Base-by-base conservation (phyloP, 2,113 vertebrate species). In the Silurus meridionalis region DNA sequence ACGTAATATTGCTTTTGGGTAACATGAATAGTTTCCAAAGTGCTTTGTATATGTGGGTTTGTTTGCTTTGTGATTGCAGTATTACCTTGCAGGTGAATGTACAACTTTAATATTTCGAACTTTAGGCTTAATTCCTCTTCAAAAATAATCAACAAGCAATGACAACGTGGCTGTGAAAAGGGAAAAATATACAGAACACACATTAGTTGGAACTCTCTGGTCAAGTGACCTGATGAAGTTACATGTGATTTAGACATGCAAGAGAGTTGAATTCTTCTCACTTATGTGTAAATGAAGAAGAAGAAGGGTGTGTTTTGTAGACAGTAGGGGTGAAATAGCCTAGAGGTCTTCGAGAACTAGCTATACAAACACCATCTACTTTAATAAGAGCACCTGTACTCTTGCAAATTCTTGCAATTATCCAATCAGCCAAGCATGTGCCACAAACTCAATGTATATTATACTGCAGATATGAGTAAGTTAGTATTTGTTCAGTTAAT, bases 271-370 rank as follows among this genome's bases (percentile, higher is more conserved):
- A 85, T 74, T 23, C 57, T 84, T 82, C 82, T 91, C 82, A 82
- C 84, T 85, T 46, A 17, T 71, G 50, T 93, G 93, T 71, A 89
- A 93, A 92, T 92, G 58, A 90, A 91, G 85, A 58, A 21, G 63
- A 80, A 23, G 61, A 4, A 85, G 80, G 87, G 85, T 69, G 87
- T 89, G 83, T 89, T 85, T 86, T 72, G 15, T 64, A 74, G 80
- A 52, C 57, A 85, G 79, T 25, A 69, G 13, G 75, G 46, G 55
- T 11, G 8, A 9, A 21, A 61, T 23, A 21, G 57, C 9, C 61
- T 46, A 61, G 48, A 74, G 21, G 60, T 60, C 61, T 86, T 75
- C 77, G 19, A 82, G 25, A 37, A 14, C 75, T 61, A 64, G 25
- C 74, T n/a, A 37, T 37, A 28, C 23, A 25, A 78, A 15, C 75